Percentiles rank a stretch among this genome's conserved stretches.
Conservation (phyloP, 2,113 vertebrate genomes). For the Chaetorhynchus papuensis region DNA sequence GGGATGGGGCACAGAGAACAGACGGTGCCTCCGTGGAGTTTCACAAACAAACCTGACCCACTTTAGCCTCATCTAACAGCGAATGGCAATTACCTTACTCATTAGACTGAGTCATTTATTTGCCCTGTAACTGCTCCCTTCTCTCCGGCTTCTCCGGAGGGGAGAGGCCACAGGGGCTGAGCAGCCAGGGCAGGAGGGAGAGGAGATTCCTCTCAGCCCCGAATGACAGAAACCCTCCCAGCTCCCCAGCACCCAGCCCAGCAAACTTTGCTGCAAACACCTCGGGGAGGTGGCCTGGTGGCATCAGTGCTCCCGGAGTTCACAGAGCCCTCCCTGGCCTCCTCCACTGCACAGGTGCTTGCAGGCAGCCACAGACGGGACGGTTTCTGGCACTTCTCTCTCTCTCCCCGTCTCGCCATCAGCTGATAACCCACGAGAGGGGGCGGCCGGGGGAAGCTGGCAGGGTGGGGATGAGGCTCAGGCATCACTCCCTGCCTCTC, state of each 20-base stretch:
- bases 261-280: not conserved
- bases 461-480: not conserved
- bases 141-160: not conserved
- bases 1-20: not conserved
- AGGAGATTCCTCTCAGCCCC: not conserved
- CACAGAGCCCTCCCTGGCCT: not conserved
- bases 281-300: not conserved
- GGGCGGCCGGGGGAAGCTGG: not conserved
- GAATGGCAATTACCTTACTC: slow-evolving; percentile 35
- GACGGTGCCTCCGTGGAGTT: slow-evolving; percentile 24
- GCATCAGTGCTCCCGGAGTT: accelerated
- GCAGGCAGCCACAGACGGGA: not conserved
- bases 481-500: not conserved
- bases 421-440: accelerated
- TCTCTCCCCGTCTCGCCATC: not conserved
- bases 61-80: slow-evolving; percentile 34
- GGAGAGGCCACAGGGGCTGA: slow-evolving; percentile 23
- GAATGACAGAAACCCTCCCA: not conserved
- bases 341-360: not conserved
- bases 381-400: not conserved
- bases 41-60: slow-evolving; percentile 62
- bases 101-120: slow-evolving; percentile 57
- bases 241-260: not conserved
- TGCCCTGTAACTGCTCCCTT: slow-evolving; percentile 26
- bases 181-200: not conserved